Conservation (phyloP, 2,888 invertebrate species). For the Sarcophaga subvicina region DNA sequence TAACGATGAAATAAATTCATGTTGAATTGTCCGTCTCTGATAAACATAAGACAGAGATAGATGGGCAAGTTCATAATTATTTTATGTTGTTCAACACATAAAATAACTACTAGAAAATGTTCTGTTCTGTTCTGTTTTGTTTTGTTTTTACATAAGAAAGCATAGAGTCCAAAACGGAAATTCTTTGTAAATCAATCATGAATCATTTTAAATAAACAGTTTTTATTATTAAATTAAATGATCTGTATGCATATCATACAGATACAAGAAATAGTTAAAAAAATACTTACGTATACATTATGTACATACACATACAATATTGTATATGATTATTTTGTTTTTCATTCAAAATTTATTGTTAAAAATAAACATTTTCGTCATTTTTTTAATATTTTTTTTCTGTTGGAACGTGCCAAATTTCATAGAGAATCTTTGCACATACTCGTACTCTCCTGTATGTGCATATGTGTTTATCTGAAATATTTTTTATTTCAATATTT, state of each 20-base stretch:
- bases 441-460: neutral
- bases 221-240: conserved; percentile 4
- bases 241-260: too few relatives aligned
- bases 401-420: conserved; percentile 65
- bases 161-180: too few relatives aligned
- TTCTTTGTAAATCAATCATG: conserved; percentile 10
- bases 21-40: neutral
- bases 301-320: too few relatives aligned
- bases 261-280: too few relatives aligned
- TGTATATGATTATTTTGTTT: neutral
- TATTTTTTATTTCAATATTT: conserved; percentile 38
- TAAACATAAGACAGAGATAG: neutral
- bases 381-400: conserved; percentile 40
- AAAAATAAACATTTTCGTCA: conserved; percentile 60
- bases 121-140: too few relatives aligned
- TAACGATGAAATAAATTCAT: neutral
- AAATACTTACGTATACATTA: too few relatives aligned
- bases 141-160: too few relatives aligned
- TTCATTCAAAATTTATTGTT: neutral
- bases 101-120: neutral
- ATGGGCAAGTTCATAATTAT: neutral
- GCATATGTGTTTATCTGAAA: too few relatives aligned
- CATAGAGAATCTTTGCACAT: conserved; percentile 40
- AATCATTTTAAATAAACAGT: conserved; percentile 18
- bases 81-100: neutral